Base-by-base conservation (phyloP, 2,888 invertebrate species). In the Drosophila prostipennis region DNA sequence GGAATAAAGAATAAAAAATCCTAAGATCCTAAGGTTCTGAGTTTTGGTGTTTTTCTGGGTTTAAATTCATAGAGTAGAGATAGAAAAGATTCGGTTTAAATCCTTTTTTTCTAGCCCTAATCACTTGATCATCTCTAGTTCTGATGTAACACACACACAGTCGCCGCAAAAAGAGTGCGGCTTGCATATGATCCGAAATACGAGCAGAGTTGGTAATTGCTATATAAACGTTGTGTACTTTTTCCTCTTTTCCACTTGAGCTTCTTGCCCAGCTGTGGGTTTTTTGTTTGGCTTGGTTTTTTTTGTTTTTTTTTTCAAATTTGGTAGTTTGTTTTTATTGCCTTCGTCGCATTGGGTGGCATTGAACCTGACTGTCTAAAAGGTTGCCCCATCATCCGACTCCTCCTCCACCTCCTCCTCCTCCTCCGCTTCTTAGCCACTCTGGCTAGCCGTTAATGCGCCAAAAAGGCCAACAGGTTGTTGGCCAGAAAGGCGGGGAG, bases 191-290 rank as follows among this genome's bases (percentile, higher is more conserved):
- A 60, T 69, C 72, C 70, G 74, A 74, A 81, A 85, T 69, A 78
- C 79, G 85, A 78, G 76, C 82, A 82, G 72, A 76, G 79, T 72
- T 79, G 80, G 82, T 81, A 81, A 81, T 81, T 79, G 81, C 81
- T 82, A 78, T 81, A 85, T 81, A 85, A 81, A 76, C 80, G 82
- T 76, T 85, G 76, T 49, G 54, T 64, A 53, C 57, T 43, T 59
- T 76, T 56, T 56, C 40, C 37, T 43, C 14, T 67, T 32, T 67
- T 37, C 34, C 40, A 46, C 36, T 26, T 42, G 11, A 32, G 23
- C 53, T 42, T 39, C 52, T 58, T 55, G 56, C 53, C 61, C 40
- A 48, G 48, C 34, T 39, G 67, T 26, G 26, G 26, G 26, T 26
- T 26, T 26, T 26, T 26, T 26, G 26, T 26, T 6, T 26, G 32